Evolutionary conservation across 2,113 vertebrate genomes (phyloP).

Genomic region (Gorsachius goisagi): DNA sequence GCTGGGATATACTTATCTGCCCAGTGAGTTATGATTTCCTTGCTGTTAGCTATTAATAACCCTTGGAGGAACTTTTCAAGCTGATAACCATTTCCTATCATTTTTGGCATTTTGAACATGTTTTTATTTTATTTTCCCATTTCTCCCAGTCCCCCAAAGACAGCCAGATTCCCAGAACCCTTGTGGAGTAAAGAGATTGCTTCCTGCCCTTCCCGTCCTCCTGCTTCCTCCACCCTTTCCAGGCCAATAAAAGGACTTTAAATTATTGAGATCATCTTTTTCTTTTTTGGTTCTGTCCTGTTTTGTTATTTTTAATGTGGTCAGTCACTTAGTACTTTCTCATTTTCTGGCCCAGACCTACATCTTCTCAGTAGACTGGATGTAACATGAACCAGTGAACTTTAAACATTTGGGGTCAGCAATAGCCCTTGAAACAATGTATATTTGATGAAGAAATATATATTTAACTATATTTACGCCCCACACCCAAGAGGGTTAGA

Average conservation of each 20-base stretch:
- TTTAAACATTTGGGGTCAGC: background rate
- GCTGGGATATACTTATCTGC: conserved; percentile 32
- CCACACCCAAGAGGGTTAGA: background rate
- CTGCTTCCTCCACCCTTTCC: conserved; percentile 37
- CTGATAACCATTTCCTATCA: conserved; percentile 69
- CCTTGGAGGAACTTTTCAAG: conserved; percentile 62
- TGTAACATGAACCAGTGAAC: background rate
- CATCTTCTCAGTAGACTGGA: background rate
- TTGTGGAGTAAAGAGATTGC: conserved; percentile 11
- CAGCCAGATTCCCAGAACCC: conserved; percentile 29
- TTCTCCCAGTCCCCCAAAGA: conserved; percentile 46
- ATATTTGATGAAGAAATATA: background rate
- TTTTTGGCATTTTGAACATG: conserved; percentile 34
- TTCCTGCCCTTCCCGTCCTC: conserved; percentile 55
- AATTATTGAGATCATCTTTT: background rate
- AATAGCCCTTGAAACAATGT: background rate
- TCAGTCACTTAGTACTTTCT: background rate
- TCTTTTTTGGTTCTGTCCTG: background rate
- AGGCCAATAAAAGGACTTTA: conserved; percentile 33
- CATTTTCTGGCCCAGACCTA: background rate
- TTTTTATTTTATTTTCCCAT: conserved; percentile 66
- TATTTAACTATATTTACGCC: background rate
- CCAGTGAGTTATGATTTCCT: conserved; percentile 44
- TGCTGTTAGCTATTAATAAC: conserved; percentile 60
- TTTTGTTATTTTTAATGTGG: background rate